A percentile compares a stretch with the other conserved stretches of the same genome.
These are phyloP conservation scores for Mixornis gularis DNA, from an alignment of 2,113 vertebrate genomes.

Conservation along the genomic window DNA sequence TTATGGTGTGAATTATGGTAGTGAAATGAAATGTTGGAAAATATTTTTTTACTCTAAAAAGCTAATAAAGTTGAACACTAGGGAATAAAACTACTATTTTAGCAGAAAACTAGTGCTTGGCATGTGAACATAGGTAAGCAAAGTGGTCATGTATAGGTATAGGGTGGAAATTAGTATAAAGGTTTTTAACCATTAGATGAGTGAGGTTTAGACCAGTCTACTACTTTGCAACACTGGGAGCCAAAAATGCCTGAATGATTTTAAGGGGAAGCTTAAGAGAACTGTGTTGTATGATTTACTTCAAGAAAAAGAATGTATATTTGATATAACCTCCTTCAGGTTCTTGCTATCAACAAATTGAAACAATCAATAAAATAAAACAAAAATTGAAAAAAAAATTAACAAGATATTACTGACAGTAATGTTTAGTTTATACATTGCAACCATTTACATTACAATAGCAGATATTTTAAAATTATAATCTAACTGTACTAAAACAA, in stretches of 20 bases:
- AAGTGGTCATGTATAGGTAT: background rate
- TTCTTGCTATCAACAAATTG: background rate
- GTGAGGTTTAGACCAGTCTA: background rate
- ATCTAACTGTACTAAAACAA: background rate
- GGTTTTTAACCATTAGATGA: background rate
- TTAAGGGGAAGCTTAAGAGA: background rate
- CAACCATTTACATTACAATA: background rate
- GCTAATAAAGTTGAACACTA: background rate
- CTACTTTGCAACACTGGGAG: background rate
- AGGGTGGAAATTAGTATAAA: background rate
- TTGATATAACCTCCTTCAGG: background rate
- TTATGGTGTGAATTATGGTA: background rate
- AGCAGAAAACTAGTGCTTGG: background rate
- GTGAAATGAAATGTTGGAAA: background rate
- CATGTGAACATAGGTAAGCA: background rate
- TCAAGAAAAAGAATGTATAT: background rate
- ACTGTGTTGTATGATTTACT: background rate
- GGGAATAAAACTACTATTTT: background rate
- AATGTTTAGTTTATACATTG: background rate
- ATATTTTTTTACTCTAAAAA: background rate
- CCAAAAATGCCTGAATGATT: background rate
- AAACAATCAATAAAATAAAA: background rate
- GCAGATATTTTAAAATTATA: background rate
- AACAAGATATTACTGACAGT: background rate
- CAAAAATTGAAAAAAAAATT: background rate